These are phyloP conservation scores for Stenotaenia linearis DNA, from an alignment of 2,888 invertebrate species.

Conservation along the genomic window DNA sequence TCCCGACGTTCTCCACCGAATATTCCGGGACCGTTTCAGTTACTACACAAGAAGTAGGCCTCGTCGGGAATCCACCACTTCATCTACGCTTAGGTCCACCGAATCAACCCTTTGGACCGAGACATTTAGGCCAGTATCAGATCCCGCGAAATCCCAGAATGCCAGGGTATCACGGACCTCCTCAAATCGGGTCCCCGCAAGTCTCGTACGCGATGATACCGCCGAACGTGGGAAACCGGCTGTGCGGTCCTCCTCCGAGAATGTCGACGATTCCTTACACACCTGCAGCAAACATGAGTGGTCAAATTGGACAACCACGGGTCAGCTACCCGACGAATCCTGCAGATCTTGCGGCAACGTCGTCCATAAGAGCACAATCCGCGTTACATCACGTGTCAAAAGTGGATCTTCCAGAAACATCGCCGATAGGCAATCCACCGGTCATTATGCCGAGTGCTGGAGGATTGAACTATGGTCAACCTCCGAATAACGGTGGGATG, in stretches of 20 bases:
- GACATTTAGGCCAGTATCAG: conserved; percentile 8
- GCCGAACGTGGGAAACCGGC: background rate
- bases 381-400: background rate
- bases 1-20: background rate
- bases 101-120: background rate
- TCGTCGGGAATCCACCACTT: background rate
- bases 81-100: background rate
- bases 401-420: background rate
- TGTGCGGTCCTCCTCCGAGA: background rate
- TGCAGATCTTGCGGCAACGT: background rate
- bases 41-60: background rate
- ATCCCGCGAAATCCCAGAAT: background rate
- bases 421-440: conserved; percentile 28
- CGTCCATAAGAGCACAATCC: background rate
- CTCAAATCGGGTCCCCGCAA: conserved; percentile 32
- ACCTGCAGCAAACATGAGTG: conserved; percentile 16
- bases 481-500: conserved; percentile 29
- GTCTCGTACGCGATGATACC: conserved; percentile 29
- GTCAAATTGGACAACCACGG: conserved; percentile 33
- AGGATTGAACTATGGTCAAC: conserved; percentile 10
- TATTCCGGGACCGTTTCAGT: background rate
- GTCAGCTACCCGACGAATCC: conserved; percentile 21
- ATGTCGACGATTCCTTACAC: conserved; percentile 29
- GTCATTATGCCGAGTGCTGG: conserved; percentile 26
- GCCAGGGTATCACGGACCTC: background rate